Evolutionary conservation across 1,140 invertebrate species (phyloP).

Genomic region (Periplaneta americana): DNA sequence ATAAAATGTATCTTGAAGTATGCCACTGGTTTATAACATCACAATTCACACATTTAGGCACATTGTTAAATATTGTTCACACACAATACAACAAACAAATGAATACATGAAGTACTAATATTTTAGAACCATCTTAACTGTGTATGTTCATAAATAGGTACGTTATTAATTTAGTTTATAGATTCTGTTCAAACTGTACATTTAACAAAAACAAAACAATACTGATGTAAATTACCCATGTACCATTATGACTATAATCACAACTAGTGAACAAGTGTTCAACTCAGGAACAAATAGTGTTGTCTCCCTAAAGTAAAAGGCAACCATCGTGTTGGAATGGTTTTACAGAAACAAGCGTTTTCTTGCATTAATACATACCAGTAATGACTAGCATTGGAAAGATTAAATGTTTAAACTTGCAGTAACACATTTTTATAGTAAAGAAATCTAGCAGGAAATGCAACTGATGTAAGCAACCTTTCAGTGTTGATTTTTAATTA

Average conservation of each 20-base stretch:
- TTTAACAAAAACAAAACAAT: neutral
- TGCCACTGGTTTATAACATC: neutral
- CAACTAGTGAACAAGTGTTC: neutral
- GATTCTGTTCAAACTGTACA: neutral
- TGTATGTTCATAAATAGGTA: neutral
- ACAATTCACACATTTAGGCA: neutral
- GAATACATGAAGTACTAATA: neutral
- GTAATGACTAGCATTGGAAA: neutral
- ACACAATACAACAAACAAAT: neutral
- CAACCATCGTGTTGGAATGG: neutral
- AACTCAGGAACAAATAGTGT: neutral
- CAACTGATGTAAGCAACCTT: too few relatives aligned
- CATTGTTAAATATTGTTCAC: neutral
- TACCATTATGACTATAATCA: neutral
- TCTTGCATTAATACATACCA: neutral
- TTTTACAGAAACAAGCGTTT: neutral
- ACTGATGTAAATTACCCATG: neutral
- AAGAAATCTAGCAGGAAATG: too few relatives aligned
- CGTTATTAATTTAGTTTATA: neutral
- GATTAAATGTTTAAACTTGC: too few relatives aligned
- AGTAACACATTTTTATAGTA: too few relatives aligned
- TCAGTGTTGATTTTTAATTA: too few relatives aligned
- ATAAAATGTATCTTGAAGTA: too few relatives aligned
- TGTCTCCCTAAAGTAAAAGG: neutral
- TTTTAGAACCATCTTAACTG: neutral